These are phyloP conservation scores for Cydia amplana DNA, from an alignment of 1,140 invertebrate genomes.

Conservation along the genomic window DNA sequence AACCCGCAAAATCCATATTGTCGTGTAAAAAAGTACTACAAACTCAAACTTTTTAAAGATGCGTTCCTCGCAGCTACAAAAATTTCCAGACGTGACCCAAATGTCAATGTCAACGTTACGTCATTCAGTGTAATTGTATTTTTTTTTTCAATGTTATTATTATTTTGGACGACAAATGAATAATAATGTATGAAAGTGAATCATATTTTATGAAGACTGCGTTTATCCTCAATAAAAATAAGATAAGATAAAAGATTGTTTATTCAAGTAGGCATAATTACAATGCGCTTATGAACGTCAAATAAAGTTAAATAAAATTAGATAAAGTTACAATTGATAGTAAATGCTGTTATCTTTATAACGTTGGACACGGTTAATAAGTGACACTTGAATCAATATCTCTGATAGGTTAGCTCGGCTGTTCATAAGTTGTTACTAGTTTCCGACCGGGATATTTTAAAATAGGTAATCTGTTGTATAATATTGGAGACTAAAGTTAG, in stretches of 20 bases:
- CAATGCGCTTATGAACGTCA: no score
- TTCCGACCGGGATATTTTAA: not conserved
- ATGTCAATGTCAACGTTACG: constrained; percentile 39
- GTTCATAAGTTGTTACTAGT: not conserved
- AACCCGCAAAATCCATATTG: no score
- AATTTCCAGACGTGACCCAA: constrained; percentile 25
- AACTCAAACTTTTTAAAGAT: not conserved
- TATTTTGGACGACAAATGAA: not conserved
- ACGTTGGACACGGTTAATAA: not conserved
- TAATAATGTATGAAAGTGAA: constrained; percentile 3
- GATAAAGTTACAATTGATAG: no score
- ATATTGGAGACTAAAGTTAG: not conserved
- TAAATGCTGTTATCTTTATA: constrained; percentile 1
- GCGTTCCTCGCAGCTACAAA: not conserved
- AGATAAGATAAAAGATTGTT: no score
- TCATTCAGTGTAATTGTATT: constrained; percentile 10
- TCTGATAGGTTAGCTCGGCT: constrained; percentile 1
- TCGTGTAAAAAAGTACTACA: not conserved
- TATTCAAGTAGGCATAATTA: no score
- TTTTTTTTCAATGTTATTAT: constrained; percentile 8
- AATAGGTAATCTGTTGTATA: not conserved
- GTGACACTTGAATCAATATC: constrained; percentile 19
- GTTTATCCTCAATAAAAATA: not conserved
- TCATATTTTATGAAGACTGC: not conserved
- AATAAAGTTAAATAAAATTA: no score